Conservation (phyloP, 2,888 invertebrate genomes). For the Opisthograptis luteolata region DNA sequence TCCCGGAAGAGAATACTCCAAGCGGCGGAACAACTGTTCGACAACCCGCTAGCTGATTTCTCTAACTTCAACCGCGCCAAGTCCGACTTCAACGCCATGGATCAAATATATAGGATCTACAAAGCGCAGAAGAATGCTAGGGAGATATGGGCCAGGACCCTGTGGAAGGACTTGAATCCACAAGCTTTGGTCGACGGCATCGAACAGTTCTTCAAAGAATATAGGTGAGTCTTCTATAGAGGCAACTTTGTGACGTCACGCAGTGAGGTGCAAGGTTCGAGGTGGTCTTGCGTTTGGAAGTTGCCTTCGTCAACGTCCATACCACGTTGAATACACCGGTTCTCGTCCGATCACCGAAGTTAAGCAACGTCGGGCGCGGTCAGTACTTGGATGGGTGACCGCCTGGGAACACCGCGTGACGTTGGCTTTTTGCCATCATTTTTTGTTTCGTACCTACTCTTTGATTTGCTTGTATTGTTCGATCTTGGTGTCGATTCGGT, state of each 20-base stretch:
- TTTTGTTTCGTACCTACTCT: too few relatives aligned
- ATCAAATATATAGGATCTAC: constrained; percentile 90
- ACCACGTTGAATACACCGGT: constrained; percentile 55
- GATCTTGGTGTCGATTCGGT: too few relatives aligned
- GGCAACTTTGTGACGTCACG: background rate
- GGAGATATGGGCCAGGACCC: constrained; percentile 92
- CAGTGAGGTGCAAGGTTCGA: too few relatives aligned
- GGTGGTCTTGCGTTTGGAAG: too few relatives aligned
- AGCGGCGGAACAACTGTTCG: constrained; percentile 93
- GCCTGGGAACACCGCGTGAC: constrained; percentile 65
- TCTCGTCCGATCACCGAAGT: constrained; percentile 79
- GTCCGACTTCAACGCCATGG: constrained; percentile 87
- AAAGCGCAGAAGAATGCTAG: constrained; percentile 90
- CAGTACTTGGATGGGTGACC: constrained; percentile 80
- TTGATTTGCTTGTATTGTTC: too few relatives aligned
- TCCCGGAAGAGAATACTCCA: constrained; percentile 81
- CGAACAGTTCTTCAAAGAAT: constrained; percentile 92
- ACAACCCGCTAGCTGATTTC: constrained; percentile 93
- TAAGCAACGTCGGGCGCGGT: constrained; percentile 69
- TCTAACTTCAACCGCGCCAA: constrained; percentile 88
- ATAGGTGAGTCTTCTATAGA: constrained; percentile 65
- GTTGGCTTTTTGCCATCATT: constrained; percentile 6
- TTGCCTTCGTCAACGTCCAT: too few relatives aligned
- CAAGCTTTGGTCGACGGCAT: constrained; percentile 93
- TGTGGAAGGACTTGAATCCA: constrained; percentile 95